Evolutionary conservation across 2,113 vertebrate genomes (phyloP).

Genomic region (Fregetta grallaria): DNA sequence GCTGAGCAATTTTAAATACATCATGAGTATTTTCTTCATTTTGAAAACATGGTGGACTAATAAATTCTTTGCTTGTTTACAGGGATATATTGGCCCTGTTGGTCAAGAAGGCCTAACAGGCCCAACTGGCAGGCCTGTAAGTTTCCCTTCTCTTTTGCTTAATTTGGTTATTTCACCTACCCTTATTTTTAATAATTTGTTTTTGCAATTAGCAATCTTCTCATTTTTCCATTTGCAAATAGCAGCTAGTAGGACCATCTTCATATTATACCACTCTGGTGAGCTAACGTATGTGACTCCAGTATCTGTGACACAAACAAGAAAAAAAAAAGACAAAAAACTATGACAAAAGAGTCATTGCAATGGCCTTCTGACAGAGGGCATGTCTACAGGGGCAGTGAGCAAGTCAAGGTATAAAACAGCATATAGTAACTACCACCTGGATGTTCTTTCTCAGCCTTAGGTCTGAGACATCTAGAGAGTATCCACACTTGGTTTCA

Average conservation of each 20-base stretch:
- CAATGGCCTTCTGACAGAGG: not conserved
- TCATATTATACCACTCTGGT: not conserved
- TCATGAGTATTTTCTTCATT: not conserved
- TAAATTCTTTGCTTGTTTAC: constrained; percentile 55
- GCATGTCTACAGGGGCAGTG: not conserved
- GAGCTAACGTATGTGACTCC: not conserved
- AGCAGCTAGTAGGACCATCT: not conserved
- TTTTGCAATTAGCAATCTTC: not conserved
- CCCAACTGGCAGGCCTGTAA: constrained; percentile 86
- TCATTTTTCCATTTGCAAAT: not conserved
- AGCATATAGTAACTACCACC: not conserved
- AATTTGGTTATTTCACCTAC: not conserved
- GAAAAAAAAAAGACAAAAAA: not conserved
- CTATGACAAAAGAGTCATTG: not conserved
- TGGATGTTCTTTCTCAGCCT: not conserved
- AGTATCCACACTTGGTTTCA: not conserved
- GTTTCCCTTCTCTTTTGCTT: not conserved
- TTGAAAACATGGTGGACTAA: not conserved
- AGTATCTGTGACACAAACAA: not conserved
- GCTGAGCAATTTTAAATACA: not conserved
- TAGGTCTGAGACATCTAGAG: not conserved
- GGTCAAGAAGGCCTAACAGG: constrained; percentile 89
- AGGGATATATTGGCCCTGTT: constrained; percentile 88
- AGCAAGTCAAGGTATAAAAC: not conserved
- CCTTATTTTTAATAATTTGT: not conserved